Base-by-base conservation (phyloP, 92 coral and sea anemone genomes). In the Zoanthus solanderi region DNA sequence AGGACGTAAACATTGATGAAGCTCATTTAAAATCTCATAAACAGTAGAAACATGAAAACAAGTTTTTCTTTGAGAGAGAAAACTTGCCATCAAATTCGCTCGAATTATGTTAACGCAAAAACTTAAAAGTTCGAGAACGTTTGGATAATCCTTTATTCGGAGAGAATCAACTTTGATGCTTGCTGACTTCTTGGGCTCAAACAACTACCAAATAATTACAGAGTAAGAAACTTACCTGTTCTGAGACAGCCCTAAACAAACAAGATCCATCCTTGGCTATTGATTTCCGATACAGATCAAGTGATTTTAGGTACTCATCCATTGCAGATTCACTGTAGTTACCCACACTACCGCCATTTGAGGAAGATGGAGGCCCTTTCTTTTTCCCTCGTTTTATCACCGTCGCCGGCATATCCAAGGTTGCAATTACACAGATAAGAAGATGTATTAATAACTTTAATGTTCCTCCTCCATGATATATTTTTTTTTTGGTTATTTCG, bases 201-300 rank as follows among this genome's bases (percentile, higher is more conserved):
- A 57, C 87, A 87, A 82, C 88, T 81, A 23, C 34, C 5, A 58
- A 31, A 42, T 18, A 37, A 16, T 13, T 66, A 61, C 9, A 63
- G 9, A 58, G 69, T 42, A 34, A 18, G 65, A 7, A 9, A 61
- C 78, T 82, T 91, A 97, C 99, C 94, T 97, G 99, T 87, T 97
- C 99, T 65, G 99, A 94, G n/a, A 97, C 99, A 65, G 99, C 99
- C 90, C 99, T 93, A 83, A 97, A 97, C 78, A 97, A 92, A 81
- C 99, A 97, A 53, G 99, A 97, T 65, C 99, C 99, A 90, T 97
- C 99, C 88, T 95, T 97, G 73, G 98, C 99, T 77, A 95, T 95
- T 18, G 97, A 97, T 81, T 97, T 97, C 78, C 99, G 92, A 92
- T 93, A 95, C 87, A 97, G 88, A 34, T 94, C 92, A 30, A 83